A percentile compares a stretch with the other conserved stretches of the same genome.
These are phyloP conservation scores for Chrysaora quinquecirrha DNA, from an alignment of 30 jellyfish, hydroid and myxozoan species.

Conservation along the genomic window DNA sequence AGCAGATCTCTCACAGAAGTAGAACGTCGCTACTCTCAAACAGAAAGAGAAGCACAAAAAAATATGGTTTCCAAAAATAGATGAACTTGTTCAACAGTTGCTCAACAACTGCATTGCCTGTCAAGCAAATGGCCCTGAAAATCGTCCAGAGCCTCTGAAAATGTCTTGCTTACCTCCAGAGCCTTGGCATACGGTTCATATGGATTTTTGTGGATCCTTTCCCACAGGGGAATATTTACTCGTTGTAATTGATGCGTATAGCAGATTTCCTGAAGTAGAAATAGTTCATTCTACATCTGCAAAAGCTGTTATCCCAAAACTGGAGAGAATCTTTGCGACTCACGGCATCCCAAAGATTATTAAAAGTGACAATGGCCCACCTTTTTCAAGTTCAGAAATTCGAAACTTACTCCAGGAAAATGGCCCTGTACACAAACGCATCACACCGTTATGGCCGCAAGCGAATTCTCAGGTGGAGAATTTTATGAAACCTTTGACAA, in stretches of 20 bases:
- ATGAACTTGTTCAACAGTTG: conserved; percentile 20
- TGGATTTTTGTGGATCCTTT: conserved; percentile 69
- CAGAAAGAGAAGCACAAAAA: too few relatives aligned
- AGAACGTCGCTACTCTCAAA: too few relatives aligned
- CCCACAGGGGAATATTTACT: conserved; percentile 56
- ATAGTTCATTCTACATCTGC: conserved; percentile 69
- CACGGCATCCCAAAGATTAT: conserved; percentile 66
- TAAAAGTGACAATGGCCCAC: conserved; percentile 61
- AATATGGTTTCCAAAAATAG: conserved; percentile 64
- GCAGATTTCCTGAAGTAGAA: conserved; percentile 65
- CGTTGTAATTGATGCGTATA: conserved; percentile 49
- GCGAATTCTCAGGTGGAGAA: conserved; percentile 51
- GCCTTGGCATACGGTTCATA: conserved; percentile 67
- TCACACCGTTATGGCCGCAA: conserved; percentile 7
- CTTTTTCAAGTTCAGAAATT: conserved; percentile 15
- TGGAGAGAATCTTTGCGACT: conserved; percentile 55
- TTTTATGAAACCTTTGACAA: conserved; percentile 46
- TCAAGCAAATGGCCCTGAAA: conserved; percentile 61
- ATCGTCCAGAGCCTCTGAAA: conserved; percentile 42
- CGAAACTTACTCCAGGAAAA: not conserved
- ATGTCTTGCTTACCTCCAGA: conserved; percentile 35
- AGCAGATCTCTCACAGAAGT: too few relatives aligned
- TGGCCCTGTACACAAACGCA: conserved; percentile 15
- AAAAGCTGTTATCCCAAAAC: conserved; percentile 41
- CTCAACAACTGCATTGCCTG: conserved; percentile 49